phyloP scores from a whole-genome alignment of 2,888 invertebrate species.

The Notodonta ziczac region DNA sequence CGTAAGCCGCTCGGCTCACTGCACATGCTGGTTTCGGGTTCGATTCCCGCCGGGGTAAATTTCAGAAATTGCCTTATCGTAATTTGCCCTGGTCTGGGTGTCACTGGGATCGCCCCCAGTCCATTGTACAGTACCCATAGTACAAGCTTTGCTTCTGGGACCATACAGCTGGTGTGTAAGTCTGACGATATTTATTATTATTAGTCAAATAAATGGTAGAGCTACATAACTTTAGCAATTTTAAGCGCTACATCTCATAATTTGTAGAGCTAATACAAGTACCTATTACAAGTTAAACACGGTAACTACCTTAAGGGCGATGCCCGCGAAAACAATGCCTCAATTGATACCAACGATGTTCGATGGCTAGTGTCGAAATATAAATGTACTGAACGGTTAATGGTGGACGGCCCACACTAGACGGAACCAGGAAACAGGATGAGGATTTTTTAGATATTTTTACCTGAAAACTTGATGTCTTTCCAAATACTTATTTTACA shows the following conservation, averaged over 20 bases:
- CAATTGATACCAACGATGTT: constrained; percentile 65
- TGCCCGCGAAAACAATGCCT: constrained; percentile 77
- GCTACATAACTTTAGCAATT: no score
- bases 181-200: neutral
- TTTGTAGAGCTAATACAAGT: constrained; percentile 31
- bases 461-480: neutral
- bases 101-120: no score
- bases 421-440: constrained; percentile 27
- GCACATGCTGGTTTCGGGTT: no score
- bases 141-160: no score
- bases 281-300: constrained; percentile 61
- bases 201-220: no score
- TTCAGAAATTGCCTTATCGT: no score
- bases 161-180: no score
- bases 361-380: constrained; percentile 70
- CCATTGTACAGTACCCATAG: no score
- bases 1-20: no score
- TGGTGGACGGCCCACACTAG: constrained; percentile 44
- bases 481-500: no score
- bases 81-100: no score
- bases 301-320: constrained; percentile 63
- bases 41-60: no score
- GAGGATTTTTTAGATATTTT: neutral
- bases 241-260: constrained; percentile 35
- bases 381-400: constrained; percentile 57